Base-by-base conservation (phyloP, 2,113 vertebrate species). In the Dicaeum eximium region DNA sequence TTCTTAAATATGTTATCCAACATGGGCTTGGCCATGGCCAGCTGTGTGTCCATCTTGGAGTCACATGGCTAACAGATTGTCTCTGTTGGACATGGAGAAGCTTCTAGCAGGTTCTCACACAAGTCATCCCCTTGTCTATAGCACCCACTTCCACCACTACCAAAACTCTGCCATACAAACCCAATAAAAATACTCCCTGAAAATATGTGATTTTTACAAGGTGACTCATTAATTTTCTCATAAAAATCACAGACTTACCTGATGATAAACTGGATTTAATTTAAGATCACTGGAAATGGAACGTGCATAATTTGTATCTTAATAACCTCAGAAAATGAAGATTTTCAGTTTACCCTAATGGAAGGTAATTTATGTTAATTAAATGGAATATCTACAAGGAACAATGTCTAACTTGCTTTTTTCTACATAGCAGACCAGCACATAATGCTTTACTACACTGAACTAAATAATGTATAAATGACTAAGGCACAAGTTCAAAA, bases 41-140 rank as follows among this genome's bases (percentile, higher is more conserved):
- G 7, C 14, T 5, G 16, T 10, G 5, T 27, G 42, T 57, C n/a
- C 1, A 0, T 17, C 50, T 70, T 31, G 14, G 27, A 69, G 20
- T 6, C 11, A 16, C 16, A 16, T 38, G 21, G 6, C 20, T n/a
- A n/a, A n/a, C n/a, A n/a, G n/a, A 12, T 12, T 64, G 71, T 8
- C 22, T 40, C 15, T 53, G 5, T 42, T 2, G 3, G 15, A 33
- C 27, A 60, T 0, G 6, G 9, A 35, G 12, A 42, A 83, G 14
- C 14, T 72, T 60, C 45, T 42, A 21, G 19, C 13, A 71, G 25
- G 10, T 58, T 61, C 13, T 42, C 23, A 33, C 22, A 42, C 11
- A 50, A 81, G 21, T 23, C 35, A 57, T 2, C 2, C 24, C 24
- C 7, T 51, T 51, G 10, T 42, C 37, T 70, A 37, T 25, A 65